Evolutionary conservation across 2,113 vertebrate genomes (phyloP).

Genomic region (Hippocampus guttulatus): DNA sequence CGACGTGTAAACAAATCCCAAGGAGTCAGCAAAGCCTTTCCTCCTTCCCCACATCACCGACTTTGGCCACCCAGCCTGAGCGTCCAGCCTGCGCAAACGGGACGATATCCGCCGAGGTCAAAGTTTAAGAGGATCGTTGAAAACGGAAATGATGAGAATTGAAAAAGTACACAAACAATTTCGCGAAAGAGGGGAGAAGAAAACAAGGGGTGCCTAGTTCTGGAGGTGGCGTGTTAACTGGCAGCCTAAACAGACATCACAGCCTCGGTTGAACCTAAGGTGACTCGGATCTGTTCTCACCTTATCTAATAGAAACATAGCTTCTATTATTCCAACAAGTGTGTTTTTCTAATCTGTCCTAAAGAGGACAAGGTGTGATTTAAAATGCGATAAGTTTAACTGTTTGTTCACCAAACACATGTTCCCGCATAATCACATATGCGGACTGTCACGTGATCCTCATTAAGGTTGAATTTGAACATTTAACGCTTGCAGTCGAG

Average conservation of each 20-base stretch:
- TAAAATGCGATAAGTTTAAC: conserved; percentile 63
- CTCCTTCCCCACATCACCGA: conserved; percentile 47
- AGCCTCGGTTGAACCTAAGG: conserved; percentile 41
- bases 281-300: conserved; percentile 35
- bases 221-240: conserved; percentile 68
- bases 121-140: conserved; percentile 86
- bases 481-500: too few species aligned
- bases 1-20: conserved; percentile 86
- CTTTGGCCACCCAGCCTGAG: conserved; percentile 56
- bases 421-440: conserved; percentile 57
- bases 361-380: conserved; percentile 61
- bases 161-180: conserved; percentile 86
- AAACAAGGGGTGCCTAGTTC: conserved; percentile 43
- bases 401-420: conserved; percentile 67
- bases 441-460: conserved; percentile 65
- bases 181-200: conserved; percentile 57
- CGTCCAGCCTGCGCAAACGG: conserved; percentile 39
- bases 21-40: conserved; percentile 51
- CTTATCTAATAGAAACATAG: conserved; percentile 66
- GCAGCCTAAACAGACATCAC: conserved; percentile 74
- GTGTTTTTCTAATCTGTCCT: conserved; percentile 59
- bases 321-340: conserved; percentile 58
- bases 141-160: conserved; percentile 85
- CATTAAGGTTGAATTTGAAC: conserved; percentile 39
- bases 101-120: conserved; percentile 68